Evolutionary conservation across 2,888 invertebrate genomes (phyloP).

Genomic region (Blomia tropicalis): DNA sequence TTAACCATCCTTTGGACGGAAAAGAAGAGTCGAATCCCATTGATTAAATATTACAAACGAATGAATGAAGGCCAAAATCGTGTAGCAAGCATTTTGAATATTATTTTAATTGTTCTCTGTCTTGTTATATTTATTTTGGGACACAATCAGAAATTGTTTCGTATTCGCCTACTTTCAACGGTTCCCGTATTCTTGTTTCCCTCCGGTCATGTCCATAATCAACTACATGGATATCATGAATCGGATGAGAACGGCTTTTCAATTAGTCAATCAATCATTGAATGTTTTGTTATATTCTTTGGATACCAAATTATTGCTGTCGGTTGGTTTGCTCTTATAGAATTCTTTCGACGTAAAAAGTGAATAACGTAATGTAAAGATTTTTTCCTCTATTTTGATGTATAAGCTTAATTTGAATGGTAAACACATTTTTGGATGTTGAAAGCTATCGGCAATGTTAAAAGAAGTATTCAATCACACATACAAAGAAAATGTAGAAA

Average conservation of each 20-base stretch:
- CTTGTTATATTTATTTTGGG: neutral
- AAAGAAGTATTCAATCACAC: too few species aligned
- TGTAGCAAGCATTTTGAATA: neutral
- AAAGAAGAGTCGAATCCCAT: neutral
- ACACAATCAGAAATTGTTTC: neutral
- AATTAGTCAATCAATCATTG: neutral
- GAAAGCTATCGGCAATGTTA: too few species aligned
- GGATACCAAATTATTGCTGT: neutral
- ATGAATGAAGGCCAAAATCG: neutral
- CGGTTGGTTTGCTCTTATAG: neutral
- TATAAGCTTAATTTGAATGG: too few species aligned
- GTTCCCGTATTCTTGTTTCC: neutral
- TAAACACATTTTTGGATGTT: too few species aligned
- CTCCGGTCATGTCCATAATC: conserved; percentile 2
- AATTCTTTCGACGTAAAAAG: neutral
- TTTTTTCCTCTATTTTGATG: too few species aligned
- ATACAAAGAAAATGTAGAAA: too few species aligned
- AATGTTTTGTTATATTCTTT: neutral
- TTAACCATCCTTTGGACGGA: neutral
- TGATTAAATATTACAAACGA: neutral
- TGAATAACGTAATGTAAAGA: neutral
- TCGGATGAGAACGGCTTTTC: too few species aligned
- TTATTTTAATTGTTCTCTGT: neutral
- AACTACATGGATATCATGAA: neutral
- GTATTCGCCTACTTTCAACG: neutral